Evolutionary conservation across 1,140 invertebrate species (phyloP).

Genomic region (Calephelis virginiensis): DNA sequence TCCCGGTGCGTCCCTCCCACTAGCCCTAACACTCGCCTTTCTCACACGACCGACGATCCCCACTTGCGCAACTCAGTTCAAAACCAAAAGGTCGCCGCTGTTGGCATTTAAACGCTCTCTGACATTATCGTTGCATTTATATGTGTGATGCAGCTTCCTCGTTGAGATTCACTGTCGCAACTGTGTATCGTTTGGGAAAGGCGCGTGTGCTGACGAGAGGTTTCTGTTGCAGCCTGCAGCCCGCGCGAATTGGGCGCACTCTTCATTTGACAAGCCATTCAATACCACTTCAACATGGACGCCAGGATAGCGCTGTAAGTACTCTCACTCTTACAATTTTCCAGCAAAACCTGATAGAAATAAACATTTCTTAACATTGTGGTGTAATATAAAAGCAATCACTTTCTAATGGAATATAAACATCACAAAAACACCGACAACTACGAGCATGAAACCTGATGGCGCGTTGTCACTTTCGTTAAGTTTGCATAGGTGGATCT

Average conservation of each 20-base stretch:
- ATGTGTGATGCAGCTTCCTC: constrained; percentile 73
- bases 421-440: constrained; percentile 29
- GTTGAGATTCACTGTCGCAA: constrained; percentile 72
- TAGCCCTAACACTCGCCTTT: constrained; percentile 51
- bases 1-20: constrained; percentile 55
- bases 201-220: constrained; percentile 66
- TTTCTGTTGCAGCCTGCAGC: constrained; percentile 70
- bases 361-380: constrained; percentile 37
- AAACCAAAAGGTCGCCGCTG: constrained; percentile 72
- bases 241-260: constrained; percentile 48
- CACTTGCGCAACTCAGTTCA: constrained; percentile 69
- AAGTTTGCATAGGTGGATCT: constrained; percentile 49
- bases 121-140: constrained; percentile 76
- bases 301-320: constrained; percentile 65
- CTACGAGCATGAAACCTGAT: constrained; percentile 39
- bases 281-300: constrained; percentile 44
- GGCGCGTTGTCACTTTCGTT: constrained; percentile 54
- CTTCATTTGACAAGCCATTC: constrained; percentile 31
- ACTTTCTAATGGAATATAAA: constrained; percentile 57
- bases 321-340: constrained; percentile 19
- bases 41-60: constrained; percentile 68
- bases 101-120: constrained; percentile 76
- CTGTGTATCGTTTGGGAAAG: constrained; percentile 69
- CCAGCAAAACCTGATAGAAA: constrained; percentile 23
- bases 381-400: constrained; percentile 37